Base-by-base conservation (phyloP, 2,113 vertebrate species). In the Burhinus bistriatus region DNA sequence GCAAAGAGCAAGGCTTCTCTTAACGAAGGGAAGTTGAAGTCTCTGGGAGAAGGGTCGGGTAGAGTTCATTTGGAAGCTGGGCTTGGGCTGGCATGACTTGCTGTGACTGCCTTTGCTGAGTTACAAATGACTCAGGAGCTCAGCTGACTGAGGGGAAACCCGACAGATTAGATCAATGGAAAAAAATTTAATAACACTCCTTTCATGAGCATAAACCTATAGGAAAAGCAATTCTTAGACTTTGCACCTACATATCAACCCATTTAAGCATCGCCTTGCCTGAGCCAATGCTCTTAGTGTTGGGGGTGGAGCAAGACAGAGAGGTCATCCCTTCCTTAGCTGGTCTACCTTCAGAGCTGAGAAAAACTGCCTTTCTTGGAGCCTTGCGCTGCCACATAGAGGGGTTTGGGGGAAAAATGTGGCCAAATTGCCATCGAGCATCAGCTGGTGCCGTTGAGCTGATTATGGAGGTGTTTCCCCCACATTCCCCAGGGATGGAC, bases 401-500 rank as follows among this genome's bases (percentile, higher is more conserved):
- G 42, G 5, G 8, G 29, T 58, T 57, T 21, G 26, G 20, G 26
- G 3, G 9, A 42, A 47, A 34, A 55, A 42, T 26, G 27, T 69
- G n/a, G 21, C 29, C 21, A 8, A 36, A 69, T 54, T 18, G 15
- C 22, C 32, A 25, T 11, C 1, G 4, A 36, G 30, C 52, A 38
- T 62, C 44, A 52, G 10, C 11, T n/a, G 52, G 38, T 8, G 8
- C 7, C 29, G 5, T 3, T 38, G 54, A 55, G 26, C 32, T 73
- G 55, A 26, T 29, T 21, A 22, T 44, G 58, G 71, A 80, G 52
- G 27, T 76, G 16, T 59, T 14, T 45, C 9, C 25, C 22, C 12
- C 6, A 7, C 1, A 7, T 36, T 3, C 27, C 27, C 9, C 16
- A 12, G 47, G n/a, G 62, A 17, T 2, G 2, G 22, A 19, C 0